Base-by-base conservation (phyloP, 2,113 vertebrate species). In the Xiphias gladius region DNA sequence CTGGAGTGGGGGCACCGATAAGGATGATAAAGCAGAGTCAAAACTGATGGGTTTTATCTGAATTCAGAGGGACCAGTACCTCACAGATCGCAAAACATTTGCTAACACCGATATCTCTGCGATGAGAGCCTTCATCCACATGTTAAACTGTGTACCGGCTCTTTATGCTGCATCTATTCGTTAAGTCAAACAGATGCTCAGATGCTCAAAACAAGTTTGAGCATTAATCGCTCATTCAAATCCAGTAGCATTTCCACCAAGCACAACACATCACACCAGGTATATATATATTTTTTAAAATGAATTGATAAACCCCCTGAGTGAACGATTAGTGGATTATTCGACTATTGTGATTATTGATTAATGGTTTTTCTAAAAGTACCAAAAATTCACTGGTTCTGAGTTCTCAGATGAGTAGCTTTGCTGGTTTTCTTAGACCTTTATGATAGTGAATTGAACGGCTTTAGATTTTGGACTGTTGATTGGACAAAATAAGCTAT, bases 1-100 rank as follows among this genome's bases (percentile, higher is more conserved):
- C 64, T 80, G 19, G 61, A 69, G 46, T 41, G 68, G 26, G 64
- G 48, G 7, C 61, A 57, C 16, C 58, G 67, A 76, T 71, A 66
- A 69, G 58, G 65, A 64, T 17, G 66, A 75, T 55, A 39, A 84
- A 17, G 35, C 61, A 28, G 19, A 58, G 55, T 28, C 58, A 30
- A 57, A 79, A 61, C 50, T 22, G 24, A 41, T 20, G 62, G 30
- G 4, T n/a, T 26, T 64, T 69, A 80, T 73, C 67, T 63, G 28
- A 73, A 30, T 68, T 24, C 14, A 52, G 5, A 55, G 16, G 43
- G 5, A 37, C 20, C 68, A 41, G 61, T 0, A 20, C 50, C 54
- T 24, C n/a, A 48, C 26, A 63, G 35, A 57, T 57, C 16, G 13
- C 11, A 19, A 16, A 24, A 78, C 32, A 61, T 43, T 17, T 43